phyloP scores from a whole-genome alignment of 2,797 vertebrate genomes.

The Pangasius macronema region DNA sequence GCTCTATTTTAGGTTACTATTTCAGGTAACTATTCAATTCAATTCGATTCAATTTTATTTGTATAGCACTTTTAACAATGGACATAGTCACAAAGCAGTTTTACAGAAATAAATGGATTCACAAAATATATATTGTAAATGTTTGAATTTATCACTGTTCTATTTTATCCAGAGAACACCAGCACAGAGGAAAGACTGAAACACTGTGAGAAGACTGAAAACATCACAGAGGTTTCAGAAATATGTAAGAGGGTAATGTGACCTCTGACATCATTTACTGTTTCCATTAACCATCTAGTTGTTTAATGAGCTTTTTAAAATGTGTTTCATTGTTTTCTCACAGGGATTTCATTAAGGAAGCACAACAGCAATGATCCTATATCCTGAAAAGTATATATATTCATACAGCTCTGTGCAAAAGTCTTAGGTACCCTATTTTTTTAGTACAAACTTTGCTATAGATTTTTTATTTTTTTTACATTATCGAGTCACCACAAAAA shows the following conservation, averaged over 20 bases:
- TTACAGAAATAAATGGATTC: too few relatives aligned
- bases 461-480: too few relatives aligned
- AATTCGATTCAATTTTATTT: too few relatives aligned
- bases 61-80: too few relatives aligned
- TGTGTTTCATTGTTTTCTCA: background rate
- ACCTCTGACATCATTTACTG: background rate
- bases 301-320: constrained; percentile 7
- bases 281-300: constrained; percentile 1
- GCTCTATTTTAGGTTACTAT: background rate
- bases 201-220: background rate
- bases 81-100: too few relatives aligned
- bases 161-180: background rate
- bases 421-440: too few relatives aligned
- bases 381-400: background rate
- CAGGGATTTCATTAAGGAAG: background rate
- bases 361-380: background rate
- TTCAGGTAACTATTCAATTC: background rate
- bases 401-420: too few relatives aligned
- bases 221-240: background rate
- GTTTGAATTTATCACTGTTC: too few relatives aligned
- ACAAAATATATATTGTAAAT: too few relatives aligned
- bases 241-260: background rate
- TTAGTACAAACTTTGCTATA: too few relatives aligned
- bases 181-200: background rate
- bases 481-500: too few relatives aligned